Evolutionary conservation across 2,797 vertebrate genomes (phyloP).

Genomic region (Anas bernieri): DNA sequence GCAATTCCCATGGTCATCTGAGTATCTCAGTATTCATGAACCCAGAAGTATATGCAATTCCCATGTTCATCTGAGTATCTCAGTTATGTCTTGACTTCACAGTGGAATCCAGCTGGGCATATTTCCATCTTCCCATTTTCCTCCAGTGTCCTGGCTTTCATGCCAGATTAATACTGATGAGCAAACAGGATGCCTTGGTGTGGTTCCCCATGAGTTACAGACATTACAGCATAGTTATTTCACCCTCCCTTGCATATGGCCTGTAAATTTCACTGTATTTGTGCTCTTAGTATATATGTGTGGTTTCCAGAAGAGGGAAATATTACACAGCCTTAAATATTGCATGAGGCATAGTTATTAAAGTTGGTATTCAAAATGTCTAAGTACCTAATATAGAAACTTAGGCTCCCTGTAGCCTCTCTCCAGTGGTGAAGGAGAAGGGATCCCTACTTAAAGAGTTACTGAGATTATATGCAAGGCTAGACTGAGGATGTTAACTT

Average conservation of each 20-base stretch:
- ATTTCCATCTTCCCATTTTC: background rate
- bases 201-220: background rate
- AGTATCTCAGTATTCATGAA: background rate
- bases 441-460: background rate
- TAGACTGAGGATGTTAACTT: background rate
- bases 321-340: background rate
- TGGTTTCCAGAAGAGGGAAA: background rate
- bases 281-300: background rate
- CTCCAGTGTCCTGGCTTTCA: background rate
- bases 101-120: background rate
- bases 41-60: fast-evolving
- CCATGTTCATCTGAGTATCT: background rate
- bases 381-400: background rate
- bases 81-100: background rate
- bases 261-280: background rate
- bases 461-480: background rate
- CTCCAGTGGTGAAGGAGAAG: background rate
- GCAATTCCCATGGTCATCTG: background rate
- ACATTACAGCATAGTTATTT: background rate
- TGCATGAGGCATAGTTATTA: background rate
- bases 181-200: background rate
- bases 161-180: background rate
- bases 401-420: background rate
- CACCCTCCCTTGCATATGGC: background rate
- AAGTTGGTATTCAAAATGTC: background rate